Percentiles rank a stretch among this genome's conserved stretches.
Conservation (phyloP, 2,113 vertebrate genomes). For the Anarhynchus alexandrinus region DNA sequence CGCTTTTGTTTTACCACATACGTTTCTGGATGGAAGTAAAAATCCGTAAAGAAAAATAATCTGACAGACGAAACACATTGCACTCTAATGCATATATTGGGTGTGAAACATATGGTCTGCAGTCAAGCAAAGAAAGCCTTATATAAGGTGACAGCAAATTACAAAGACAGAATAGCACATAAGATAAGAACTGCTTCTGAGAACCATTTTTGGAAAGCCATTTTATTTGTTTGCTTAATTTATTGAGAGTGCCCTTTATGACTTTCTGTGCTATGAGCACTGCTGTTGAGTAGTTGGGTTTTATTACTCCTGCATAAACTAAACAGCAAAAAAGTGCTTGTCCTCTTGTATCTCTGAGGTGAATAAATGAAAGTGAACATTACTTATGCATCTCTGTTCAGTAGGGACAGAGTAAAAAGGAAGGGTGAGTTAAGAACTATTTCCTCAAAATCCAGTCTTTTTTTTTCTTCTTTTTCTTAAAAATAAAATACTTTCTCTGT, state of each 20-base stretch:
- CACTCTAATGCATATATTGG: neutral
- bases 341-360: neutral
- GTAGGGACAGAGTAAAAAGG: neutral
- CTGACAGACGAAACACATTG: neutral
- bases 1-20: neutral
- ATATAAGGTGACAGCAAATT: neutral
- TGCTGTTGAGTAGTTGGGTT: neutral
- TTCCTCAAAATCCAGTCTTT: neutral
- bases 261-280: neutral
- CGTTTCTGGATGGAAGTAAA: neutral
- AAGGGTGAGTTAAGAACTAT: neutral
- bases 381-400: neutral
- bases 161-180: neutral
- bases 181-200: neutral
- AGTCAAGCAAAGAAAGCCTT: neutral
- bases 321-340: neutral
- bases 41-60: neutral
- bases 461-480: neutral
- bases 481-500: neutral
- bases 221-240: neutral
- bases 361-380: neutral
- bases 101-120: neutral
- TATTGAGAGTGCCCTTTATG: neutral
- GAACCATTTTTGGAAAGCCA: neutral
- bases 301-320: neutral